Evolutionary conservation across 2,888 invertebrate genomes (phyloP).

Genomic region (Ichneumoninae sp.): DNA sequence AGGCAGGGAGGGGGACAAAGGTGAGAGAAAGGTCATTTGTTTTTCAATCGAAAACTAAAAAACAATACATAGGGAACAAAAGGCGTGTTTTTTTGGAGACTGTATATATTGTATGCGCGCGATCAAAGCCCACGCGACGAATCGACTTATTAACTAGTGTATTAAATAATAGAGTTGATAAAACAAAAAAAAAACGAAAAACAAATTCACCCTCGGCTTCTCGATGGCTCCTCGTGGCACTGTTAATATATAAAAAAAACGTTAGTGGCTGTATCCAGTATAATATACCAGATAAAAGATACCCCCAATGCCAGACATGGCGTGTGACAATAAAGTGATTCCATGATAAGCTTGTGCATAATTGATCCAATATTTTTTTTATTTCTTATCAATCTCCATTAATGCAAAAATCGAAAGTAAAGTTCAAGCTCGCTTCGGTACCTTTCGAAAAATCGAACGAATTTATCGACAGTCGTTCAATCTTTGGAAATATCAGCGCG

Average conservation of each 20-base stretch:
- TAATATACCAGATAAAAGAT: conserved; percentile 82
- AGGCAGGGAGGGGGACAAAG: neutral
- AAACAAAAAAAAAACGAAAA: conserved; percentile 39
- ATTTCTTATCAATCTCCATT: neutral
- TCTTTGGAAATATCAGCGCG: neutral
- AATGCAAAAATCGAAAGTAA: neutral
- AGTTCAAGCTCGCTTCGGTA: neutral
- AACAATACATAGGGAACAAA: conserved; percentile 69
- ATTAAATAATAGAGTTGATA: conserved; percentile 63
- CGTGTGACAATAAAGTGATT: conserved; percentile 84
- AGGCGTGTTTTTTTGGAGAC: conserved; percentile 66
- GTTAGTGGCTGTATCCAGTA: conserved; percentile 83
- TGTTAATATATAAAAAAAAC: conserved; percentile 78
- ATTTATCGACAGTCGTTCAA: neutral
- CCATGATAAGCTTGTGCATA: conserved; percentile 77
- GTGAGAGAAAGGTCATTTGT: conserved; percentile 55
- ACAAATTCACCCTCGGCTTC: conserved; percentile 63
- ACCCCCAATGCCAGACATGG: conserved; percentile 83
- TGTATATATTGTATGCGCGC: conserved; percentile 69
- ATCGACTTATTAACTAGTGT: conserved; percentile 65
- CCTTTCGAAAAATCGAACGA: conserved; percentile 1
- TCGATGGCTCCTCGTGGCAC: conserved; percentile 72
- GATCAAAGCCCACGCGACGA: conserved; percentile 64
- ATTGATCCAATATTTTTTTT: conserved; percentile 49
- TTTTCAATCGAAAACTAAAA: conserved; percentile 50